Percentiles rank a stretch among this genome's conserved stretches.
These are phyloP conservation scores for Ramphastos sulfuratus DNA, from an alignment of 2,113 vertebrate species.

Conservation along the genomic window DNA sequence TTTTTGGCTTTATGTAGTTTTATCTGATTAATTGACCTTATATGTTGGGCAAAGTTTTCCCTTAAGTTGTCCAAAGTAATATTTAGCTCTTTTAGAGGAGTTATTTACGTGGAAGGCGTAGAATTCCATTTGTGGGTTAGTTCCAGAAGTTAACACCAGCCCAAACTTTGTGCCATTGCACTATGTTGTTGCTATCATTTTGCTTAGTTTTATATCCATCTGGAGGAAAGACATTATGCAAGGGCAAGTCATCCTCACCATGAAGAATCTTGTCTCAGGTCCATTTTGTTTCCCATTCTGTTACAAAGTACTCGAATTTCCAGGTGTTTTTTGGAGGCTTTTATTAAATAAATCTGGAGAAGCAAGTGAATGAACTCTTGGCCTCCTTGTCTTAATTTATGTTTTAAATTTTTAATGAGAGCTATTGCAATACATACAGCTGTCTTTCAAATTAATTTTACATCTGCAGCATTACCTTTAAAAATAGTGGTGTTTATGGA, in stretches of 20 bases:
- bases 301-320: background rate
- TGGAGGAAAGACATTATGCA: background rate
- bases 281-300: background rate
- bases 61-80: background rate
- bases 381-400: background rate
- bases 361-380: background rate
- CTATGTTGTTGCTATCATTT: background rate
- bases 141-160: background rate
- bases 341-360: background rate
- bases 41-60: background rate
- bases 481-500: background rate
- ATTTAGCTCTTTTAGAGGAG: background rate
- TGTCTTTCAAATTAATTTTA: background rate
- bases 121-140: background rate
- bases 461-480: background rate
- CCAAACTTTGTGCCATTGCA: background rate
- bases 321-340: background rate
- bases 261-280: background rate
- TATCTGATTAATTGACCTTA: background rate
- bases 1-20: background rate
- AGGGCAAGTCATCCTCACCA: constrained; percentile 38
- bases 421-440: background rate
- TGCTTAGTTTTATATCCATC: background rate
- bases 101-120: background rate
- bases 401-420: constrained; percentile 11